Evolutionary conservation across 2,797 vertebrate species (phyloP).

Genomic region (Anguilla obscura): DNA sequence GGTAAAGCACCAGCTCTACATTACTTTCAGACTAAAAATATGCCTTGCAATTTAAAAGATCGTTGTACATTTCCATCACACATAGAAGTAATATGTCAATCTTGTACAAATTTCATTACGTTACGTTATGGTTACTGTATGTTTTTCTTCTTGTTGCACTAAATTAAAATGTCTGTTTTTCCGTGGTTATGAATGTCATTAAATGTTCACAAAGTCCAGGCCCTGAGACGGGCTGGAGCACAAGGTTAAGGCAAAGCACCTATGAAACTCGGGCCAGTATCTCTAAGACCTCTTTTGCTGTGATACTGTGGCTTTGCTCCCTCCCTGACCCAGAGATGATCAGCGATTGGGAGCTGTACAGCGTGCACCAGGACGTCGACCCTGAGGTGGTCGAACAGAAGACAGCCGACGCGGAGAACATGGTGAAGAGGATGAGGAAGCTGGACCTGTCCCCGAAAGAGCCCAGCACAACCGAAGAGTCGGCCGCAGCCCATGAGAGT

Average conservation of each 20-base stretch:
- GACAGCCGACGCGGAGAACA: constrained; percentile 67
- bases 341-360: constrained; percentile 85
- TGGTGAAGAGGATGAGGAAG: constrained; percentile 77
- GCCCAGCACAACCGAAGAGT: constrained; percentile 76
- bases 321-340: constrained; percentile 78
- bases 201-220: background rate
- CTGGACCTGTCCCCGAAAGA: constrained; percentile 73
- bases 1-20: constrained; percentile 63
- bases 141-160: background rate
- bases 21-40: background rate
- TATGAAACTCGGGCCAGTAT: background rate
- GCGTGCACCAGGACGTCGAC: constrained; percentile 78
- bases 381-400: constrained; percentile 74
- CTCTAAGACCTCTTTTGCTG: background rate
- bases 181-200: background rate
- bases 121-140: background rate
- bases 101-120: background rate
- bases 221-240: background rate
- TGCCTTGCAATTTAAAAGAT: background rate
- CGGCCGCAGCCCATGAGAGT: constrained; percentile 78
- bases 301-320: constrained; percentile 26
- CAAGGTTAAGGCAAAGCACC: background rate
- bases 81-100: background rate
- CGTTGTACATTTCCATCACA: background rate
- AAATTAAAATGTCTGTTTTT: background rate